Conservation (phyloP, 37 sponge, comb jelly and placozoan species). For the Cliona cf. orientalis region DNA sequence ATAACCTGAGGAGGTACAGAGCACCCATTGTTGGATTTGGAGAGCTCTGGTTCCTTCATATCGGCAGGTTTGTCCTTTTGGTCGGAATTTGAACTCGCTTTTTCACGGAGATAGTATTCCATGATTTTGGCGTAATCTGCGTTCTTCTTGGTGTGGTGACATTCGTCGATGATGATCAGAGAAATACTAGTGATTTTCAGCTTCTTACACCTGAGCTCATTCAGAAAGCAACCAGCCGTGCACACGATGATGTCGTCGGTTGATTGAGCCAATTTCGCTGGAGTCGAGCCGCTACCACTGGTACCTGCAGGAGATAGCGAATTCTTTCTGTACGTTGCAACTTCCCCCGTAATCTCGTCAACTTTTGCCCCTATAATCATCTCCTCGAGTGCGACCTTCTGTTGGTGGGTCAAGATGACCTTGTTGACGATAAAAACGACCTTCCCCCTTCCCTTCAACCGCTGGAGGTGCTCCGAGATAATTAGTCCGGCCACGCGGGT, state of each 20-base stretch:
- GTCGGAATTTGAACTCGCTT: too few relatives aligned
- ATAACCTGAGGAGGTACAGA: conserved; percentile 63
- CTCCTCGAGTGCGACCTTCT: conserved; percentile 44
- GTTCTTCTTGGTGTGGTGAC: conserved; percentile 77
- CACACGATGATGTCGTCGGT: conserved; percentile 59
- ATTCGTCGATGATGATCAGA: conserved; percentile 90
- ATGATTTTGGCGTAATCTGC: conserved; percentile 64
- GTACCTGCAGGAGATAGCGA: background rate
- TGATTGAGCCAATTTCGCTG: background rate
- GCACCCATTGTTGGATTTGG: background rate
- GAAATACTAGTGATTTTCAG: conserved; percentile 38
- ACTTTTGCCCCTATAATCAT: conserved; percentile 34
- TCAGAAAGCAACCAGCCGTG: conserved; percentile 63
- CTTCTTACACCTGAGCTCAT: conserved; percentile 31
- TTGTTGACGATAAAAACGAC: conserved; percentile 65
- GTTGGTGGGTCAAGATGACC: conserved; percentile 63
- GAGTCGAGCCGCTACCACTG: background rate
- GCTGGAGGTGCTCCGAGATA: conserved; percentile 52
- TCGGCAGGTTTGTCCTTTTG: too few relatives aligned
- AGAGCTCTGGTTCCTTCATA: too few relatives aligned
- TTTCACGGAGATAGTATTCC: conserved; percentile 59
- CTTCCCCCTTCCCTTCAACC: conserved; percentile 19
- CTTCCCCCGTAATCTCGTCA: conserved; percentile 52
- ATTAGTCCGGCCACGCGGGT: conserved; percentile 67
- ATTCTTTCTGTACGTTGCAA: conserved; percentile 1